Evolutionary conservation across 2,113 vertebrate genomes (phyloP), one percentile per base, ranked within the genome.

Genomic region (Benitochromis conjunctus): DNA sequence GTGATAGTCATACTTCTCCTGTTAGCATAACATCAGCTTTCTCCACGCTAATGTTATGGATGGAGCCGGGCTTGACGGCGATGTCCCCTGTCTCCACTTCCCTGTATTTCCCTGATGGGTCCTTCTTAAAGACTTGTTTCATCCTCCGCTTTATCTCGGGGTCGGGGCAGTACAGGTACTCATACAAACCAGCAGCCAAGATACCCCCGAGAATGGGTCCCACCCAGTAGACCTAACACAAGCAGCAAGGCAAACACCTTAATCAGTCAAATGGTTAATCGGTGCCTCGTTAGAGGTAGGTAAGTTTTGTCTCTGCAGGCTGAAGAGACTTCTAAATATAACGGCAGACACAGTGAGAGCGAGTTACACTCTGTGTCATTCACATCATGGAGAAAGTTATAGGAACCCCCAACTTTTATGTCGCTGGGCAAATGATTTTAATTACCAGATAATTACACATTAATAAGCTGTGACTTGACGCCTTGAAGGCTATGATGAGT

Each of bases 1-100:
- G 94, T 95, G 95, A 96, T 98, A 98, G 97, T 99, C 98, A 99
- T 97, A 97, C 97, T 87, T 98, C 98, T 1, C 96, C 97, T 0
- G 96, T 95, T 0, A 96, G 86, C 34, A 64, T 38, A 64, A 38
- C 60, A 86, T 97, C 97, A 1, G 94, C 93, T 56, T 96, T 96
- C 91, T 97, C 97, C 0, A 96, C 82, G 87, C 97, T 96, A 36
- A 97, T 94, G 74, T 95, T 93, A 1, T 97, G 97, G 78, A 97
- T 91, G 34, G 96, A 93, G 29, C 96, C 95, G 1, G 97, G 95
- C 85, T 97, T 98, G 86, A 97, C 89, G 79, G 95, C 94, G 62
- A 97, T 57, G 89, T 98, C 97, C 0, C 97, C 97, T 0, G 94
- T 95, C 83, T 96, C 97, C 82, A 98, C 97, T 83, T 98, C 98